Percentiles rank a stretch among this genome's conserved stretches.
These are phyloP conservation scores for Osedax fenrisi DNA, from an alignment of 2,888 invertebrate species.

Conservation along the genomic window DNA sequence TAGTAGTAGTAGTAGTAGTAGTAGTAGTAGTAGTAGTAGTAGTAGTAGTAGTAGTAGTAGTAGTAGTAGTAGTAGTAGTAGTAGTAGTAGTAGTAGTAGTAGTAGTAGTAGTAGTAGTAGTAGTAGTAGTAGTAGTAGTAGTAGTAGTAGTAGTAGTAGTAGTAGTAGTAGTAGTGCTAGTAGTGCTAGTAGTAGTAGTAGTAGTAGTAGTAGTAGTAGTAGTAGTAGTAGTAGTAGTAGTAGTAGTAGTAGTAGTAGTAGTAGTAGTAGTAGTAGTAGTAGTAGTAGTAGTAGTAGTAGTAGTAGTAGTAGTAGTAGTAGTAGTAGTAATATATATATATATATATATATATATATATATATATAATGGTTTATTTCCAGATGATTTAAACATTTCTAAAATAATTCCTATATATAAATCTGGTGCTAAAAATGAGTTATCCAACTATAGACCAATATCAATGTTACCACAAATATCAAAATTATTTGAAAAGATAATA, in stretches of 20 bases:
- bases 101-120: background rate
- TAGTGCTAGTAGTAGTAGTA: background rate
- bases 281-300: background rate
- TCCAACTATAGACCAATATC: too few species aligned
- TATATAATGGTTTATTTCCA: too few species aligned
- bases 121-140: background rate
- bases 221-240: background rate
- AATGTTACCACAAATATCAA: too few species aligned
- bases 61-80: background rate
- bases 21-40: background rate
- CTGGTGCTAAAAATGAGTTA: too few species aligned
- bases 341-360: too few species aligned
- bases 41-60: background rate
- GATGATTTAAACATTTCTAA: too few species aligned
- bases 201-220: background rate
- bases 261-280: background rate
- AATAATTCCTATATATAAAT: too few species aligned
- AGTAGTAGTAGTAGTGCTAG: background rate
- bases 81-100: background rate
- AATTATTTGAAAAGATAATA: too few species aligned
- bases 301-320: too few species aligned
- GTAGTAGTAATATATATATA: too few species aligned
- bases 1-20: background rate
- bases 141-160: background rate
- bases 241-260: background rate